Base-by-base conservation (phyloP, 2,113 vertebrate genomes). In the Alaudala cheleensis region DNA sequence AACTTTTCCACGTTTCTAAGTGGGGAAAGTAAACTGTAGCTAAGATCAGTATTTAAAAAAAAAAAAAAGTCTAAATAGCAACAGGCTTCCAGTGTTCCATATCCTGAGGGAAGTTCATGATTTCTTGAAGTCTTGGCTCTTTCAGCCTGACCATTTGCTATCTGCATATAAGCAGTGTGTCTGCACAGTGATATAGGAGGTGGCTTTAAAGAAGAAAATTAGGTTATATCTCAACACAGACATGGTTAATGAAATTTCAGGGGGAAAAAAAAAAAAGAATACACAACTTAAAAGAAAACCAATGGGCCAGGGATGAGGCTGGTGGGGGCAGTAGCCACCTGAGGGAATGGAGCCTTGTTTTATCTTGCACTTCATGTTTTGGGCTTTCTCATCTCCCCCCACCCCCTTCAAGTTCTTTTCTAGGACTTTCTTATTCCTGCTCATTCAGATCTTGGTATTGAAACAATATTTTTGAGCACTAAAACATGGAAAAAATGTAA, bases 1-100 rank as follows among this genome's bases (percentile, higher is more conserved):
- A 95, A 97, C 89, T 97, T 97, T 96, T 96, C 96, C 96, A 95
- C 69, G 45, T 96, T 93, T 97, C 93, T 93, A 96, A 95, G 96
- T 29, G 82, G 95, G 77, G 81, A 96, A 92, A 86, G 90, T 94
- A 97, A 96, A 97, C 95, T 84, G 94, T 96, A 84, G 37, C 80
- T 94, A 92, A 86, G 93, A 90, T 54, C 58, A 72, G 66, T 74
- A 56, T 78, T 70, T 6, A 16, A 28, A 53, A 73, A 67, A 61
- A 86, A 44, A 47, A 70, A 76, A 31, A 51, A 34, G 17, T 44
- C 76, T 90, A 92, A 93, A 93, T 77, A 94, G 90, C 92, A 96
- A 90, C 92, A 86, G 42, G 53, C 86, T 62, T 61, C 67, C 61
- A 92, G 31, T 94, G 89, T 84, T 85, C 34, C 13, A 25, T 58